Conservation (phyloP, 2,113 vertebrate genomes). For the Cranoglanis bouderius region DNA sequence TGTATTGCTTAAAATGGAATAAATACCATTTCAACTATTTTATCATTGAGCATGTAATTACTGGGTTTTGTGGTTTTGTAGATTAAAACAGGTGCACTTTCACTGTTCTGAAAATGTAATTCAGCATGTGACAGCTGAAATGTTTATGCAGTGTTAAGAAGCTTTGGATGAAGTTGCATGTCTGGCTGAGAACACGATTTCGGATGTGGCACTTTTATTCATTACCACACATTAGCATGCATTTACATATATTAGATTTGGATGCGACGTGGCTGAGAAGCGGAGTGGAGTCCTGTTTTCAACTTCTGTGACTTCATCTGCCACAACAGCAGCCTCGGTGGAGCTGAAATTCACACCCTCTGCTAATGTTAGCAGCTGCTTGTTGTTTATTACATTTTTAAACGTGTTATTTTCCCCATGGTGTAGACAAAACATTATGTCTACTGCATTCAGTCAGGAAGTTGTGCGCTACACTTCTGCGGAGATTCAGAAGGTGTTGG, state of each 20-base stretch:
- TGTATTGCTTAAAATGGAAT: too few species aligned
- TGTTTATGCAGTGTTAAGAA: constrained; percentile 28
- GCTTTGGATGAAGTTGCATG: constrained; percentile 34
- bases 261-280: constrained; percentile 1
- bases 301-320: constrained; percentile 34
- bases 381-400: constrained; percentile 26
- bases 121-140: constrained; percentile 15
- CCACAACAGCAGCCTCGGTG: constrained; percentile 8
- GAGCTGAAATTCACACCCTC: constrained; percentile 18
- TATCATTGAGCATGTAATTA: neutral
- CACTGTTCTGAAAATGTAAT: neutral
- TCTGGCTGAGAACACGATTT: constrained; percentile 33
- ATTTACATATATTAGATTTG: constrained; percentile 46
- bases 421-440: constrained; percentile 35
- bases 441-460: neutral
- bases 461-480: neutral
- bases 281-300: constrained; percentile 8
- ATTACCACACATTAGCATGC: constrained; percentile 54
- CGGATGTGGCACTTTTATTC: constrained; percentile 43
- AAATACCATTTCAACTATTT: neutral
- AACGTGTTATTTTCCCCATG: neutral
- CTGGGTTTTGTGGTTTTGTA: neutral
- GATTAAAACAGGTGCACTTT: neutral
- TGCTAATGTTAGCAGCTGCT: constrained; percentile 32
- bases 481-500: neutral